Evolutionary conservation across 2,797 vertebrate genomes (phyloP), one percentile per base, ranked within the genome.

Genomic region (Alosa sapidissima): DNA sequence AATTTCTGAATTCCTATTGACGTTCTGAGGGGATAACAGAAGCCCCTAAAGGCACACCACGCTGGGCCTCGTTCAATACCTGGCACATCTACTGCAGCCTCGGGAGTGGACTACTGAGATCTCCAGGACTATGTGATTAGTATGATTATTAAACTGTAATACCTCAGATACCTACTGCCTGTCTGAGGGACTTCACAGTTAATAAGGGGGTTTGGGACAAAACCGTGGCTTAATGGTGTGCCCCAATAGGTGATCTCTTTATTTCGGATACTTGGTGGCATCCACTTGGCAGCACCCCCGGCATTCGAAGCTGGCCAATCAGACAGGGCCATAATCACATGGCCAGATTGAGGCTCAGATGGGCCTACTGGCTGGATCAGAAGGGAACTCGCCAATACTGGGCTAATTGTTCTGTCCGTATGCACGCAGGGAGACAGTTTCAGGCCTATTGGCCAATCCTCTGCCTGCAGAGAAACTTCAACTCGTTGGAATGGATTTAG

Each of bases 291-390:
- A 28, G 84, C 60, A 89, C 84, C 84, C 84, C 83, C 81, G 3
- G 13, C 62, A 48, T 86, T 78, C 60, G 75, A 87, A 88, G 82
- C 87, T 88, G 90, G 90, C 90, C 92, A 91, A 91, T 88, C 89
- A 87, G 87, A 89, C 88, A 88, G 85, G 48, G 86, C 85, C 88
- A 55, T 85, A 84, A 91, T 91, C 86, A 91, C 86, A 86, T 0
- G 48, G 86, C 88, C 93, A 93, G 91, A 91, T 82, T 91, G 92
- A 89, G 84, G 78, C 87, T 93, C 92, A 92, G 91, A 87, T 89
- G 91, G 86, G 89, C 90, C 85, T 87, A 21, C 75, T 84, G 85
- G 86, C 86, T 58, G 81, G 83, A 81, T 87, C 84, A 86, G 83
- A 60, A 52, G 85, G 41, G 41, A 58, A 86, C 85, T 75, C 81